Evolutionary conservation across 2,113 vertebrate species (phyloP).

Genomic region (Oreocharis arfaki): DNA sequence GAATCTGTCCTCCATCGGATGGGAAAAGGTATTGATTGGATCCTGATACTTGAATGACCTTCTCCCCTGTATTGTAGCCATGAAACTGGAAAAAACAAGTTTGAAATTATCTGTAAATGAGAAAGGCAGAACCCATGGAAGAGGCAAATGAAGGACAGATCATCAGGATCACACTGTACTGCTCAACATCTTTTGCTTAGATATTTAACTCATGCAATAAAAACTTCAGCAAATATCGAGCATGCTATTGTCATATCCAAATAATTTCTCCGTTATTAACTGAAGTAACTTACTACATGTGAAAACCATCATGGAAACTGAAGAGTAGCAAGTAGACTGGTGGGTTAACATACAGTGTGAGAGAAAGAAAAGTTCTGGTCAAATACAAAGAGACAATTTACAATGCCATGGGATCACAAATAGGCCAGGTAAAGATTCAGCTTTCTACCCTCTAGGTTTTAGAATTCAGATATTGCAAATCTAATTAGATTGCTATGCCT

Average conservation of each 20-base stretch:
- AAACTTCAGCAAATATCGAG: background rate
- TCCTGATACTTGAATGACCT: constrained; percentile 80
- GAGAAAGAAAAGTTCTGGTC: background rate
- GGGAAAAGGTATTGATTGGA: constrained; percentile 78
- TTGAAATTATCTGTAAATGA: background rate
- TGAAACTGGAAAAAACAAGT: constrained; percentile 73
- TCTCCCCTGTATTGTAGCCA: constrained; percentile 84
- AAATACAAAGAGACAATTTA: background rate
- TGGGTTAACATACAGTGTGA: background rate
- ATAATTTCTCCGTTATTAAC: background rate
- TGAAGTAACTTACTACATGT: background rate
- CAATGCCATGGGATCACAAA: background rate
- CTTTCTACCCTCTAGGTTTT: background rate
- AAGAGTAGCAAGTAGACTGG: background rate
- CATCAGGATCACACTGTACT: background rate
- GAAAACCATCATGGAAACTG: background rate
- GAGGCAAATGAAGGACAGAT: background rate
- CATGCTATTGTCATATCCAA: background rate
- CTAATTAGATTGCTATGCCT: background rate
- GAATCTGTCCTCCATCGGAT: constrained; percentile 86
- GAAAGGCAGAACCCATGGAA: background rate
- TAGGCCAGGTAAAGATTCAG: background rate
- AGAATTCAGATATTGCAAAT: background rate
- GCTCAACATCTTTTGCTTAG: background rate
- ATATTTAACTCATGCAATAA: background rate